Evolutionary conservation across 2,888 invertebrate species (phyloP).

Genomic region (Acrobasis suavella): DNA sequence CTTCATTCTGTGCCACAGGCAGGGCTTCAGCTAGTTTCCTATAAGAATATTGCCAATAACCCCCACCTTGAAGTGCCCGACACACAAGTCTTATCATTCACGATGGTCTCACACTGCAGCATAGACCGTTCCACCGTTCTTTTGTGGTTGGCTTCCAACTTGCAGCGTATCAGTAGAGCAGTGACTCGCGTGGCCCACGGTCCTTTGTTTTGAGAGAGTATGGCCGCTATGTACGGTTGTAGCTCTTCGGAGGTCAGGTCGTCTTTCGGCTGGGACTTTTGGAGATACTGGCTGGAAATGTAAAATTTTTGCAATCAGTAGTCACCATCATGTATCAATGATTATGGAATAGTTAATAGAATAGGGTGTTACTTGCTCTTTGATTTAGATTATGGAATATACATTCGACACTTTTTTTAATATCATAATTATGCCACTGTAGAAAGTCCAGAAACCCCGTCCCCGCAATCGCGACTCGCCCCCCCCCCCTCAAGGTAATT

Average conservation of each 20-base stretch:
- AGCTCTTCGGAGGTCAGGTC: conserved; percentile 91
- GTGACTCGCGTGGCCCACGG: conserved; percentile 90
- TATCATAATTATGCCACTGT: no score
- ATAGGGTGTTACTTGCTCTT: no score
- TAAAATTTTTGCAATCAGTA: background rate
- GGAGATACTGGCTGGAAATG: conserved; percentile 84
- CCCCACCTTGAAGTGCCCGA: conserved; percentile 55
- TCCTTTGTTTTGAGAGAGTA: conserved; percentile 85
- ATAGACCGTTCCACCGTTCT: conserved; percentile 94
- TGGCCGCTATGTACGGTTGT: conserved; percentile 87
- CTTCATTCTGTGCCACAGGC: no score
- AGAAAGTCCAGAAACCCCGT: no score
- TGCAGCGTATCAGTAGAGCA: conserved; percentile 88
- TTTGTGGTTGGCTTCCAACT: conserved; percentile 88
- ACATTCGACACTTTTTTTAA: no score
- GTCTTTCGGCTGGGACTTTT: conserved; percentile 90
- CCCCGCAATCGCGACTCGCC: no score
- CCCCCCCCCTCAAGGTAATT: no score
- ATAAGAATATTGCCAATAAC: background rate
- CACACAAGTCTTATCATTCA: conserved; percentile 76
- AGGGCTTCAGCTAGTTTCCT: no score
- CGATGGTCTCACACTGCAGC: conserved; percentile 91
- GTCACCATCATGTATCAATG: background rate
- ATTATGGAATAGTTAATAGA: no score
- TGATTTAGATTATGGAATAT: no score